These are phyloP conservation scores for Argyra leucocephala DNA, from an alignment of 2,888 invertebrate genomes.

Conservation along the genomic window DNA sequence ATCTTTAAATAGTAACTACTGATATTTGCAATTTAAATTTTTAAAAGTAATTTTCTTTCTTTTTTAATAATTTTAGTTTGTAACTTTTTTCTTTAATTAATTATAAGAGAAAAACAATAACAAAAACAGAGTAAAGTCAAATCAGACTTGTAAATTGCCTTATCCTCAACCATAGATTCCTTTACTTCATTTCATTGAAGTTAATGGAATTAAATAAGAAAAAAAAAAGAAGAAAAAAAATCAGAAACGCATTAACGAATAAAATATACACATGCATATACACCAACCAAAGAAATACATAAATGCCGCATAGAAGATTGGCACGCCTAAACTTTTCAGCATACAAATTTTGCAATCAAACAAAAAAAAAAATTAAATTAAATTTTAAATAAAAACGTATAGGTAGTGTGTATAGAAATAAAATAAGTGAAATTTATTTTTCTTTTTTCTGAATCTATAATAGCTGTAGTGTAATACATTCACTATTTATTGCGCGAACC, in stretches of 20 bases:
- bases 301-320: background rate
- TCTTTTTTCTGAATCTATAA: background rate
- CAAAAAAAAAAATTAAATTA: background rate
- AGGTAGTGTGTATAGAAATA: no score
- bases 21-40: no score
- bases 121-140: background rate
- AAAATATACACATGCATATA: no score
- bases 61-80: background rate
- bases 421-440: background rate
- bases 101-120: conserved; percentile 7
- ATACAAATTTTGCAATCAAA: background rate
- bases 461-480: background rate
- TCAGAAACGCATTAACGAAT: no score
- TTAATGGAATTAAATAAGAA: background rate
- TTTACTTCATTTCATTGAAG: background rate
- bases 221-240: no score
- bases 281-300: no score
- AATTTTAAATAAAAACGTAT: background rate
- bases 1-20: no score
- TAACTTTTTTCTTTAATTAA: background rate
- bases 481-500: background rate
- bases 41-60: no score
- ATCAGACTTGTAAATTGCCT: background rate
- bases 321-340: conserved; percentile 1
- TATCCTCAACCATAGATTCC: background rate